These are phyloP conservation scores for Zapornia atra DNA, from an alignment of 2,113 vertebrate genomes.

Conservation along the genomic window DNA sequence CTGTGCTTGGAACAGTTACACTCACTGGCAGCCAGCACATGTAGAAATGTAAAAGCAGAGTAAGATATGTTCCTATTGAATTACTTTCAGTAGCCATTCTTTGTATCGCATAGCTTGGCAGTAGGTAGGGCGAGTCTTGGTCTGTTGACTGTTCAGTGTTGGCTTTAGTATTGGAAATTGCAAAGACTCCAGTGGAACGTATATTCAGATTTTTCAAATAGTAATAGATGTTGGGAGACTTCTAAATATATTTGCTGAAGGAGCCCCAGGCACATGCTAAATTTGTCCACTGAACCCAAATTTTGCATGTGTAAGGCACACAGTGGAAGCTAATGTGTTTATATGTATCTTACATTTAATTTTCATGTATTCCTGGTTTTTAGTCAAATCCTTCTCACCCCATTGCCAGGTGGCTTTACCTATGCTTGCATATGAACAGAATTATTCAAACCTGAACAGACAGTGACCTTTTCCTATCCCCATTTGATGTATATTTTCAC, in stretches of 20 bases:
- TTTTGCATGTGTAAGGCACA: not conserved
- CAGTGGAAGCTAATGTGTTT: not conserved
- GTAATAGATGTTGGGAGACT: not conserved
- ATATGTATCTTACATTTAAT: not conserved
- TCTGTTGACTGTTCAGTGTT: not conserved
- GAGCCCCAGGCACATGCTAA: not conserved
- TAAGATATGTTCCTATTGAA: not conserved
- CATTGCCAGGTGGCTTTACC: not conserved
- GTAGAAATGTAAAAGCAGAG: not conserved
- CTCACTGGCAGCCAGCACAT: not conserved
- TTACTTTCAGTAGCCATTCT: not conserved
- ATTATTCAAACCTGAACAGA: not conserved
- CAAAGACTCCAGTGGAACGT: not conserved
- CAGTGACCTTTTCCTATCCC: not conserved
- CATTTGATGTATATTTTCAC: not conserved
- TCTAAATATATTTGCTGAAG: not conserved
- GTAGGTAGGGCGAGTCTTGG: not conserved
- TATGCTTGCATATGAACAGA: not conserved
- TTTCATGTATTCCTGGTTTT: not conserved
- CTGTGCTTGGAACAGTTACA: not conserved
- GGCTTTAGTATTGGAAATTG: not conserved
- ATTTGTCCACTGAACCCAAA: not conserved
- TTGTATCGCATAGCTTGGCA: not conserved
- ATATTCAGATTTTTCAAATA: not conserved
- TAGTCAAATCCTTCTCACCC: not conserved